Evolutionary conservation across 2,113 vertebrate genomes (phyloP).

Genomic region (Pteronura brasiliensis): DNA sequence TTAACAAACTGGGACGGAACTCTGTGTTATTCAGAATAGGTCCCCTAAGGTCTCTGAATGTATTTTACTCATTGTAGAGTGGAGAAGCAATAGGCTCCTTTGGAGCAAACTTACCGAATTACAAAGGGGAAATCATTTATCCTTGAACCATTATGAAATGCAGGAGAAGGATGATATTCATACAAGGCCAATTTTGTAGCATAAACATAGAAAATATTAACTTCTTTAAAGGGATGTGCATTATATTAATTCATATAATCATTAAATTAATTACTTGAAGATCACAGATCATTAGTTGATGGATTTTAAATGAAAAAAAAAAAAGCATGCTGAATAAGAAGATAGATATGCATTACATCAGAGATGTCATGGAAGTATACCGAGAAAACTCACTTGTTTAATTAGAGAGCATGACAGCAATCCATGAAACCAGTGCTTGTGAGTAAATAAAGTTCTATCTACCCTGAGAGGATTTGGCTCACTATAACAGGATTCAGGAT

Average conservation of each 20-base stretch:
- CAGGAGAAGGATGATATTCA: neutral
- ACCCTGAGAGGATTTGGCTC: neutral
- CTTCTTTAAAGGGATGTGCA: neutral
- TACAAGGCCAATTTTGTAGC: neutral
- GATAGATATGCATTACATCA: slow-evolving; percentile 24
- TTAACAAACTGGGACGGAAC: neutral
- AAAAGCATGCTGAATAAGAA: slow-evolving; percentile 14
- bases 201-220: slow-evolving; percentile 31
- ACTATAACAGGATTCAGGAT: neutral
- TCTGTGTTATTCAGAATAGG: slow-evolving; percentile 22
- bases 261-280: slow-evolving; percentile 43
- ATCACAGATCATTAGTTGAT: slow-evolving; percentile 41
- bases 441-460: slow-evolving; percentile 3
- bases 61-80: slow-evolving; percentile 38
- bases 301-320: slow-evolving; percentile 14
- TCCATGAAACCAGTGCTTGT: neutral
- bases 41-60: neutral
- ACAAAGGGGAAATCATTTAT: slow-evolving; percentile 17
- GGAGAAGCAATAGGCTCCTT: neutral
- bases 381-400: slow-evolving; percentile 14
- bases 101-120: slow-evolving; percentile 31
- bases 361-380: slow-evolving; percentile 22
- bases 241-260: slow-evolving; percentile 40
- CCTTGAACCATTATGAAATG: slow-evolving; percentile 31
- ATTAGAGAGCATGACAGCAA: neutral